Conservation (phyloP, 2,888 invertebrate species). For the Neoaliturus tenellus region DNA sequence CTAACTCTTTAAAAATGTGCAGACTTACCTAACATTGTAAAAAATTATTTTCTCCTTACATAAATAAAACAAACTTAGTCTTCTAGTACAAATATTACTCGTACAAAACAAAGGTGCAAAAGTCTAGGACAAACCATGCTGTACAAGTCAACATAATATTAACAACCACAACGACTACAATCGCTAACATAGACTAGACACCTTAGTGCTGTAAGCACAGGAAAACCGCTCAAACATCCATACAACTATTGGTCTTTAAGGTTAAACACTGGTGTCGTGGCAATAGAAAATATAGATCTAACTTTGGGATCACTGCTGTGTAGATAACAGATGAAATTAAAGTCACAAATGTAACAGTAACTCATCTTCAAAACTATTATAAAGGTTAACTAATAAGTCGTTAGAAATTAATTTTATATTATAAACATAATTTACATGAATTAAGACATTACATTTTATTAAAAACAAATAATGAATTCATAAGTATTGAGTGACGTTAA, state of each 20-base stretch:
- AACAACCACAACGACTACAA: slow-evolving; percentile 36
- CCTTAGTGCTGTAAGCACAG: slow-evolving; percentile 36
- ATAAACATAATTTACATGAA: too few species aligned
- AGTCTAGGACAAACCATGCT: slow-evolving; percentile 34
- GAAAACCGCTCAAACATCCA: slow-evolving; percentile 26
- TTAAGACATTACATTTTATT: too few species aligned
- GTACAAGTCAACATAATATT: slow-evolving; percentile 32
- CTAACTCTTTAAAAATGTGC: slow-evolving; percentile 38
- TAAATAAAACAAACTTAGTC: slow-evolving; percentile 18
- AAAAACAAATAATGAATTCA: too few species aligned
- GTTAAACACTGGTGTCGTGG: slow-evolving; percentile 8
- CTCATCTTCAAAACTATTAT: too few species aligned
- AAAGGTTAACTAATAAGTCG: too few species aligned
- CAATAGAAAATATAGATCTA: slow-evolving; percentile 40
- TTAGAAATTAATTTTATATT: too few species aligned
- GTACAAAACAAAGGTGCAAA: slow-evolving; percentile 48
- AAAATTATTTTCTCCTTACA: slow-evolving; percentile 21
- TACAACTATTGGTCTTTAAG: slow-evolving; percentile 27
- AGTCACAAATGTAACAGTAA: too few species aligned
- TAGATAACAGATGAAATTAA: too few species aligned
- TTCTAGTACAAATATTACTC: neutral
- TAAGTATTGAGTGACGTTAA: too few species aligned
- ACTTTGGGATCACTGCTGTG: slow-evolving; percentile 41
- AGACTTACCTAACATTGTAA: slow-evolving; percentile 43
- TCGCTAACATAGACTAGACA: slow-evolving; percentile 55